A percentile compares a stretch with the other conserved stretches of the same genome.
phyloP scores from a whole-genome alignment of 2,797 vertebrate genomes.

The Serranus cabrilla region DNA sequence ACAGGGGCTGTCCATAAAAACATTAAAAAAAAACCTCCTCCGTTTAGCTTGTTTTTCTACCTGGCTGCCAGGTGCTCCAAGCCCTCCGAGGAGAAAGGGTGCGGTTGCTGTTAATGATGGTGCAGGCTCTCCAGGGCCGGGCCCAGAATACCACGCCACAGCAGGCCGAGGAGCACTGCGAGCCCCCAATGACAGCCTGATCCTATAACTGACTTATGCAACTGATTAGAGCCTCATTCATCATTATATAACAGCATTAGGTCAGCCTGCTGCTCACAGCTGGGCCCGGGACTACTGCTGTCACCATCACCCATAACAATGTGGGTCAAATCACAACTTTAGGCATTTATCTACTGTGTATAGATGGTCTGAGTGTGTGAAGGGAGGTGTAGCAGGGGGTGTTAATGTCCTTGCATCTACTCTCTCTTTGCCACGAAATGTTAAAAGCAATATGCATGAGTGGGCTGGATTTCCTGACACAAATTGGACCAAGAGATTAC shows the following conservation, averaged over 20 bases:
- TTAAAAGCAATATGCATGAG: background rate
- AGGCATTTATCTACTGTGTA: background rate
- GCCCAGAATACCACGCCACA: conserved; percentile 32
- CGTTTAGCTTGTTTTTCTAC: conserved; percentile 63
- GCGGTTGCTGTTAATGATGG: background rate
- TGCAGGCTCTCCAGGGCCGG: conserved; percentile 26
- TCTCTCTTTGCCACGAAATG: background rate
- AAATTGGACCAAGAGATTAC: conserved; percentile 26
- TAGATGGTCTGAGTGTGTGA: background rate
- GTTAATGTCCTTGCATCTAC: background rate
- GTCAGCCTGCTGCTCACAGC: conserved; percentile 66
- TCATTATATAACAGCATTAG: conserved; percentile 77
- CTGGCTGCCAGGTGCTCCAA: conserved; percentile 63
- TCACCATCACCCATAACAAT: conserved; percentile 36
- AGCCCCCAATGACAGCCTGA: conserved; percentile 43
- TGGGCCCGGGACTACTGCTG: conserved; percentile 51
- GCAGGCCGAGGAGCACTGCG: conserved; percentile 18
- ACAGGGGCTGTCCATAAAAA: conserved; percentile 40
- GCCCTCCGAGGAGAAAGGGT: conserved; percentile 21
- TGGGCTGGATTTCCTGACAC: background rate
- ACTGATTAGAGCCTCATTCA: conserved; percentile 60
- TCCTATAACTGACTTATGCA: conserved; percentile 72
- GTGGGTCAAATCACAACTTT: conserved; percentile 29
- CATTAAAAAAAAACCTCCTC: conserved; percentile 19
- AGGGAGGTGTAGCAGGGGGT: background rate